These are phyloP conservation scores for Apodemus sylvaticus DNA, from an alignment of 2,113 vertebrate genomes.

Conservation along the genomic window DNA sequence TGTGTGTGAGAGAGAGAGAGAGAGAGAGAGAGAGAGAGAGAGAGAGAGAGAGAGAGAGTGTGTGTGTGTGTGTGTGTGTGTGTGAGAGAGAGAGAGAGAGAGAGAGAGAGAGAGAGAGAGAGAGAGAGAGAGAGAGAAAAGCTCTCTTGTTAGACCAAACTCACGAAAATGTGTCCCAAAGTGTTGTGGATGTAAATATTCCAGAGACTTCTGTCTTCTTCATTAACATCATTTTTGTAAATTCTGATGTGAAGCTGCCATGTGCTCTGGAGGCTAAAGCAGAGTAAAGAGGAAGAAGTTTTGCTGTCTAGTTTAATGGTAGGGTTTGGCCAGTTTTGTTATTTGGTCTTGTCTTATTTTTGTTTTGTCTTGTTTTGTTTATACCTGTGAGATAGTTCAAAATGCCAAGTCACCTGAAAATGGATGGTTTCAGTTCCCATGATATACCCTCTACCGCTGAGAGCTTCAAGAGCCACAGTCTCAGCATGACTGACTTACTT, in stretches of 20 bases:
- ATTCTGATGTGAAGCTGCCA: not conserved
- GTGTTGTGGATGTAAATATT: not conserved
- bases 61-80: too few species aligned
- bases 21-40: too few species aligned
- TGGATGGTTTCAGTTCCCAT: conserved; percentile 12
- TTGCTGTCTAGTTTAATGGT: not conserved
- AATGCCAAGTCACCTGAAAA: conserved; percentile 27
- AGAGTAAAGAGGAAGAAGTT: not conserved
- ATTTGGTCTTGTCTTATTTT: not conserved
- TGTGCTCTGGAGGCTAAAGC: not conserved
- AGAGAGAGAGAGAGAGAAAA: too few species aligned
- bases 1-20: too few species aligned
- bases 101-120: too few species aligned
- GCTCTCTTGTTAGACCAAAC: not conserved
- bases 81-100: too few species aligned
- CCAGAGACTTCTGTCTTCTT: not conserved
- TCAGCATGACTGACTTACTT: not conserved
- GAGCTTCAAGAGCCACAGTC: not conserved
- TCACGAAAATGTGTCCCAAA: not conserved
- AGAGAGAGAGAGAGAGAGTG: too few species aligned
- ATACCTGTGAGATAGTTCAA: not conserved
- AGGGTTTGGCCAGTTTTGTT: not conserved
- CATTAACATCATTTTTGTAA: not conserved
- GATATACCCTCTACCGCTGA: not conserved
- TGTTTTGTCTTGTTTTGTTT: not conserved